Evolutionary conservation across 2,113 vertebrate genomes (phyloP), one percentile per base, ranked within the genome.

Genomic region (Rhinoderma darwinii): DNA sequence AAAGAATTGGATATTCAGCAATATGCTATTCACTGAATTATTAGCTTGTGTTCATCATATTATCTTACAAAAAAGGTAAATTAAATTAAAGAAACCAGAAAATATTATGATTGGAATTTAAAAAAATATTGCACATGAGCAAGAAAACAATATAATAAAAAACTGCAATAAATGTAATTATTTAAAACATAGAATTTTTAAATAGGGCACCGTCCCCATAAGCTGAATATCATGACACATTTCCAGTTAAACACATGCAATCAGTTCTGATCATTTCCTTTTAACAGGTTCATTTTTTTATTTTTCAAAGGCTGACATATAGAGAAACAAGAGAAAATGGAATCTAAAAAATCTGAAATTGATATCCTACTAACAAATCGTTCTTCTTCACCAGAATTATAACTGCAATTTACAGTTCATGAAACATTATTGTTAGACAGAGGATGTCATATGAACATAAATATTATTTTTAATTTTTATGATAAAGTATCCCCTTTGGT

Each of bases 401-500:
- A 76, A 66, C n/a, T 32, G 74, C 30, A 76, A 85, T 76, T 85
- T 85, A 59, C 73, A 85, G 74, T 61, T 85, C 44, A 61, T 25
- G 18, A 50, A 59, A 27, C 18, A n/a, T 47, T 44, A 63, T 30
- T 3, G 25, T 27, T 4, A 43, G 7, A 44, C 4, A 35, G 35
- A 44, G 27, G 63, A 77, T 66, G 73, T 35, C 51, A 50, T 27
- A 32, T 9, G 44, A 44, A 50, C 15, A 43, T 61, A 78, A 66
- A 63, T 27, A 50, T 66, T 59, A 22, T 14, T 84, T 72, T 74
- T 77, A 77, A 85, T 85, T 85, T 84, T 78, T 30, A 11, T 61
- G 39, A 77, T 41, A 84, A 74, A 63, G 73, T 63, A 63, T 47
- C 30, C 84, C 73, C 84, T 77, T 77, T 77, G 84, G 84, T 85